phyloP scores from a whole-genome alignment of 2,888 invertebrate species.

The Stenodema calcarata region DNA sequence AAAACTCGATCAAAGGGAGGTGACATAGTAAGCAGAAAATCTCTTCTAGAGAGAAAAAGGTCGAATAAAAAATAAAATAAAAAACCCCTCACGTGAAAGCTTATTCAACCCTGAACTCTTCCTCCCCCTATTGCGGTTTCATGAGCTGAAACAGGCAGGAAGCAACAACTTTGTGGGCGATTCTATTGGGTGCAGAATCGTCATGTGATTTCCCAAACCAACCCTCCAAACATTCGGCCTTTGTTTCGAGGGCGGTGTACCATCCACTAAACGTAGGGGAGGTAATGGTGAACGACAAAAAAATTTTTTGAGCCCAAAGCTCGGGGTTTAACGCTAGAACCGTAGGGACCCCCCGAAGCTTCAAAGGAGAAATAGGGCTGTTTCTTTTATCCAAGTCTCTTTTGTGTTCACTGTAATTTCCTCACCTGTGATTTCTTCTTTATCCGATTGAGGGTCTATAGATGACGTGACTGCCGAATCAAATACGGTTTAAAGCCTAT shows the following conservation, averaged over 20 bases:
- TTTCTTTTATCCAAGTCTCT: background rate
- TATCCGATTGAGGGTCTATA: background rate
- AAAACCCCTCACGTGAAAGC: no score
- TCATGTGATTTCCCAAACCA: constrained; percentile 10
- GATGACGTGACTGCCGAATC: background rate
- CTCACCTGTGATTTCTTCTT: background rate
- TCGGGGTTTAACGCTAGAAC: background rate
- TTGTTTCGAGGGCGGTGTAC: background rate
- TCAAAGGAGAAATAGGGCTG: background rate
- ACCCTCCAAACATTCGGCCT: background rate
- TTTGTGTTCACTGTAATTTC: background rate
- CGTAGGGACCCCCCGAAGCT: background rate
- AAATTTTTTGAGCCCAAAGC: background rate
- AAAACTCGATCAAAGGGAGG: no score
- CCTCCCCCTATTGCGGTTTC: background rate
- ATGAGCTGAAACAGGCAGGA: background rate
- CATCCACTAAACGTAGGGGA: background rate
- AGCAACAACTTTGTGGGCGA: background rate
- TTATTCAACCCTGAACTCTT: background rate
- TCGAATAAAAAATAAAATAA: background rate
- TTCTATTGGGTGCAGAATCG: constrained; percentile 7
- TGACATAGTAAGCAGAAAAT: no score
- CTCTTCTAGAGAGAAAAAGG: background rate
- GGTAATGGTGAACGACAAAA: background rate
- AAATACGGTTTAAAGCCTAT: background rate